Base-by-base conservation (phyloP, 2,888 invertebrate species). In the Steromphala cineraria region DNA sequence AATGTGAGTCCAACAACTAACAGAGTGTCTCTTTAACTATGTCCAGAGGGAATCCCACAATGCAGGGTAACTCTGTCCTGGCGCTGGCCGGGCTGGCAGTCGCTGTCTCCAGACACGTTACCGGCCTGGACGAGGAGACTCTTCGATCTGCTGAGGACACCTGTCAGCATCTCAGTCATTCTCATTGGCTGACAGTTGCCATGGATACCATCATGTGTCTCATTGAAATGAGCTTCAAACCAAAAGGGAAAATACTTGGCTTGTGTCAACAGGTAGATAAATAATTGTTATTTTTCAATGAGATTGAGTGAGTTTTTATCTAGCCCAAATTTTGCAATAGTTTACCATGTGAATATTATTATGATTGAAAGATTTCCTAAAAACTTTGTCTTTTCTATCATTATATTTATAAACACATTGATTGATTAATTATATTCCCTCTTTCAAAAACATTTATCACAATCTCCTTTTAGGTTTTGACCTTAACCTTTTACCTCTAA, bases 31-130 rank as follows among this genome's bases (percentile, higher is more conserved):
- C n/a, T n/a, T n/a, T 36, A 36, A 28, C 13, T 53, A 2, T 52
- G 83, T 85, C 8, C 82, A 91, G 91, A 82, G 89, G 90, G 0
- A 88, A 85, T 55, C 92, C 92, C 1, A 85, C 88, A 10, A 86
- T 88, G 21, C 92, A 92, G 83, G 89, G 88, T 40, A 92, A 92
- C 82, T 86, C 88, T 36, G 82, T 92, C 7, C 83, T 90, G n/a
- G 90, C 92, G 4, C 84, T 92, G 75, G 85, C 89, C 19, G 90
- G 90, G 5, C 84, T 92, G 52, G 88, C 87, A 0, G 75, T 84
- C 13, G 86, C 86, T n/a, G 83, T 87, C 7, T 85, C 89, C 17
- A 85, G 86, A 56, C 87, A 87, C 82, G 85, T 84, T 36, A 78
- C 84, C 10, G 86, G 86, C 40, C 82, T 89, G 62, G 89, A 88